A percentile compares a stretch with the other conserved stretches of the same genome.
Conservation (phyloP, 2,888 invertebrate genomes). For the Tyria jacobaeae region DNA sequence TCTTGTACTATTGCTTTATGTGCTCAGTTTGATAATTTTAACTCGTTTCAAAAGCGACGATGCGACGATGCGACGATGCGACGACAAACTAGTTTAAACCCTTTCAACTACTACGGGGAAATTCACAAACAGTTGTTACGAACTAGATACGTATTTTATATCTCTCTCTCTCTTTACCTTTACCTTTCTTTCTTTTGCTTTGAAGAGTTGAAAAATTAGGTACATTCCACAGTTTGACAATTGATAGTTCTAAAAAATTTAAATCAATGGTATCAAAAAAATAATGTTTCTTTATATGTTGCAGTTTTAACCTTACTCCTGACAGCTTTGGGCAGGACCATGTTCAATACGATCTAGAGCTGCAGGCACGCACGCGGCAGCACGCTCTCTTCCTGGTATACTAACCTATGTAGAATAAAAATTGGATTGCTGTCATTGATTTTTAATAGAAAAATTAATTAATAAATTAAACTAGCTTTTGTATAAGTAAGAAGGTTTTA, state of each 20-base stretch:
- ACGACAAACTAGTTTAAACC: not conserved
- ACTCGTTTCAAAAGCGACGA: not conserved
- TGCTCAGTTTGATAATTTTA: not conserved
- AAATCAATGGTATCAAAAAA: not conserved
- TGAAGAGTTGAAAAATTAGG: too few species aligned
- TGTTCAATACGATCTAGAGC: not conserved
- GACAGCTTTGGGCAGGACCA: not conserved
- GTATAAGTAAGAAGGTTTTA: too few species aligned
- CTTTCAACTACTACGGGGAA: not conserved
- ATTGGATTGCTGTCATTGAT: too few species aligned
- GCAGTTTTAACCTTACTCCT: not conserved
- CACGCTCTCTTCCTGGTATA: too few species aligned
- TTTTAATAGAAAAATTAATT: too few species aligned
- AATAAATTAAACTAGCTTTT: too few species aligned
- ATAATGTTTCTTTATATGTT: not conserved
- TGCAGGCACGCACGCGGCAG: too few species aligned
- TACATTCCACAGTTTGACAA: too few species aligned
- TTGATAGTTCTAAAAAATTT: too few species aligned
- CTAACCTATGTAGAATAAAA: too few species aligned
- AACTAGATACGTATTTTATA: not conserved
- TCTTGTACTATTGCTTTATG: not conserved
- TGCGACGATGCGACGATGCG: too few species aligned
- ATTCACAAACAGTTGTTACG: not conserved
- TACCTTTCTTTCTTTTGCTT: not conserved
- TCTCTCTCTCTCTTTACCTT: not conserved